phyloP scores from a whole-genome alignment of 2,888 invertebrate species.

The Cheilosia impressa region DNA sequence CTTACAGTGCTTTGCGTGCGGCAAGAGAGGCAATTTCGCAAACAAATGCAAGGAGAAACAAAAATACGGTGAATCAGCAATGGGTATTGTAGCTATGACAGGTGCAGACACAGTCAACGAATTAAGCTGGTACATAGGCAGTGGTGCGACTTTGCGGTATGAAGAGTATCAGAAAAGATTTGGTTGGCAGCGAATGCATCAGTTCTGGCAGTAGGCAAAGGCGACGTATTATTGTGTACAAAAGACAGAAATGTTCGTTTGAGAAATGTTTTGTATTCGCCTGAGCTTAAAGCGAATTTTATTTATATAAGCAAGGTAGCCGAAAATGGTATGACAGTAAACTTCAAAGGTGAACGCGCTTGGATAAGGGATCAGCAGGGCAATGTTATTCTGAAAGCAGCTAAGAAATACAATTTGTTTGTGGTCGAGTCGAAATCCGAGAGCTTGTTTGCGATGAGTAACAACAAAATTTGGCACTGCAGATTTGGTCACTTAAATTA shows the following conservation, averaged over 20 bases:
- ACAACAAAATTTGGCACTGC: conserved; percentile 31
- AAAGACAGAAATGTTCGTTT: conserved; percentile 18
- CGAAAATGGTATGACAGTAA: conserved; percentile 34
- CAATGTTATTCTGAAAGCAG: conserved; percentile 39
- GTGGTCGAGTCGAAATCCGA: conserved; percentile 16
- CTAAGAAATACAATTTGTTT: conserved; percentile 46
- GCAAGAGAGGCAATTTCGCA: conserved; percentile 23
- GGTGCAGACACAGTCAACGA: conserved; percentile 29
- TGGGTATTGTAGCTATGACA: conserved; percentile 39
- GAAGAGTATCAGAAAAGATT: conserved; percentile 48
- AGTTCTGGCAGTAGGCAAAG: conserved; percentile 32
- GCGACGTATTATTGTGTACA: conserved; percentile 34
- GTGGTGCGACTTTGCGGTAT: conserved; percentile 50
- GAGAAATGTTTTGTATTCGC: conserved; percentile 39
- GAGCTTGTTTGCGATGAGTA: conserved; percentile 39
- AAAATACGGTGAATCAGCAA: conserved; percentile 43
- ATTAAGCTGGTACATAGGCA: conserved; percentile 58
- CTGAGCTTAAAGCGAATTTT: conserved; percentile 53
- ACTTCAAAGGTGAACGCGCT: conserved; percentile 27
- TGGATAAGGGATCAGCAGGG: conserved; percentile 25
- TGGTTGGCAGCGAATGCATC: conserved; percentile 35
- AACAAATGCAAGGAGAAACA: conserved; percentile 33
- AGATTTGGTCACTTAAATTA: conserved; percentile 33
- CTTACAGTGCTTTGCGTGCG: conserved; percentile 38
- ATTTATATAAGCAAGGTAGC: conserved; percentile 47